Conservation (phyloP, 2,888 invertebrate species). For the Myathropa florea region DNA sequence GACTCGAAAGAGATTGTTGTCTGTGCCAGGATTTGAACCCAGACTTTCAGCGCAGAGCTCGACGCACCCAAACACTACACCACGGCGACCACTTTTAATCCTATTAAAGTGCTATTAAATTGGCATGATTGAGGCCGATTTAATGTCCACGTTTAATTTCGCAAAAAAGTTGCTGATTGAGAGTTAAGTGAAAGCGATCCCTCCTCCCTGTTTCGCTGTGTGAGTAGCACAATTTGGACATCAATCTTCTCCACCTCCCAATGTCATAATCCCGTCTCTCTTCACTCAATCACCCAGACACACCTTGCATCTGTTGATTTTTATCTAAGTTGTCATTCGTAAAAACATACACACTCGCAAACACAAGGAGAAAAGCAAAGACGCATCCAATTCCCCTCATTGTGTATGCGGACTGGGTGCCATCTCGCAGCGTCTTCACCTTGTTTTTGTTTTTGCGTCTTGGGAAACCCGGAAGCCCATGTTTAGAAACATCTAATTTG, state of each 20-base stretch:
- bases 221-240: background rate
- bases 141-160: background rate
- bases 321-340: constrained; percentile 21
- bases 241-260: background rate
- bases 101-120: background rate
- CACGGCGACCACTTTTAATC: too few relatives aligned
- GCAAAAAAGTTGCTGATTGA: background rate
- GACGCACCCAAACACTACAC: too few relatives aligned
- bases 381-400: constrained; percentile 18
- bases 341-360: constrained; percentile 2
- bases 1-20: too few relatives aligned
- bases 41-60: too few relatives aligned
- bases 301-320: constrained; percentile 18
- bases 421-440: background rate
- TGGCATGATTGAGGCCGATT: background rate
- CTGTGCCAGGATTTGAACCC: too few relatives aligned
- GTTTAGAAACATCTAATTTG: background rate
- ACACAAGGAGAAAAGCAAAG: background rate
- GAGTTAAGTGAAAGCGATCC: background rate
- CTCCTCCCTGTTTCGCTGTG: background rate
- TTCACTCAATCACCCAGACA: constrained; percentile 35
- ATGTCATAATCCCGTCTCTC: background rate
- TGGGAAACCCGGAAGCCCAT: constrained; percentile 47
- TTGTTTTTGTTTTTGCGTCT: background rate
- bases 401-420: constrained; percentile 43